Base-by-base conservation (phyloP, 2,888 invertebrate genomes). In the Monopis laevigella region DNA sequence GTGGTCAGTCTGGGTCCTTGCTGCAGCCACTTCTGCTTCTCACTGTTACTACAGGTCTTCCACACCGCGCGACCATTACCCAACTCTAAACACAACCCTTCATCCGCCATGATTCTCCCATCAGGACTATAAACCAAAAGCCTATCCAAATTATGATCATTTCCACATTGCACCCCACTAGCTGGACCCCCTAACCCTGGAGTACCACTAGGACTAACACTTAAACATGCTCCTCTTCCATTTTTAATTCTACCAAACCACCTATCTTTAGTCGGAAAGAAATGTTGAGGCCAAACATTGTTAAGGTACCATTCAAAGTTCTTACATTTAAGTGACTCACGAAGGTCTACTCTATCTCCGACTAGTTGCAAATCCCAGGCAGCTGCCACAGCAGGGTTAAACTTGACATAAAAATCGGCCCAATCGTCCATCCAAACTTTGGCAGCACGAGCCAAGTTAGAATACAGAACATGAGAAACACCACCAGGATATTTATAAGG, bases 351-450 rank as follows among this genome's bases (percentile, higher is more conserved):
- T 41, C 98, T 78, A 19, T 83, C 75, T 0, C 73, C 75, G 0
- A 89, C 82, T 43, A 84, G 74, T 51, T 92, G 89, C 41, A 83
- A 75, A 38, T 86, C 83, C 17, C 84, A 81, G 40, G 65, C 63
- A 1, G 67, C 58, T 0, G 83, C 84, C 0, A 90, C 86, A 27
- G 88, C 84, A 50, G 84, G 88, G 58, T 93, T 94, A 52, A 93
- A 91, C 60, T 91, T 92, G 63, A 94, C 93, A 58, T 89, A 93
- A 66, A 96, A 96, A 46, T 92, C 89, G 8, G 92, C 90, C 92
- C 97, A 98, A 42, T 98, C 92, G 60, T 98, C 98, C 92, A 99
- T 93, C 98, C 98, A 99, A 0, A 98, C 98, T 2, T 92, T 83
- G 1, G 97, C 97, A 0, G 96, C 96, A 43, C 99, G 82, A 0